phyloP scores from a whole-genome alignment of 2,797 vertebrate genomes.

The Crenichthys baileyi region DNA sequence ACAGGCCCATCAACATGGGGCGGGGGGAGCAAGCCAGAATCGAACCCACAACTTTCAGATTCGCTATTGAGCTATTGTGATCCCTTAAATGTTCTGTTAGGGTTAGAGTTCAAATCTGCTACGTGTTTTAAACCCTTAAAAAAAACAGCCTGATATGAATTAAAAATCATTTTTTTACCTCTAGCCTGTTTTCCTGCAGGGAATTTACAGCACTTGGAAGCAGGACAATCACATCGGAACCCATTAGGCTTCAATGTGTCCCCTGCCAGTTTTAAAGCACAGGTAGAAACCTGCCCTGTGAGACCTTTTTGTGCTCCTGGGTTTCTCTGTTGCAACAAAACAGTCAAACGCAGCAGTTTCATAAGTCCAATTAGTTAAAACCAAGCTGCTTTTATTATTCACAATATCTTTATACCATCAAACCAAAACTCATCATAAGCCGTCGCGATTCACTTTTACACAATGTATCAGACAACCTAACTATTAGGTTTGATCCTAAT shows the following conservation, averaged over 20 bases:
- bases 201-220: not conserved
- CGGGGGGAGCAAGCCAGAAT: too few species aligned
- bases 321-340: constrained; percentile 12
- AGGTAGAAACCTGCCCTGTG: not conserved
- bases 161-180: not conserved
- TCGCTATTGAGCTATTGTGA: too few species aligned
- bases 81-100: too few species aligned
- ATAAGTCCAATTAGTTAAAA: not conserved
- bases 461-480: not conserved
- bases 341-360: not conserved
- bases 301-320: not conserved
- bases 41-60: too few species aligned
- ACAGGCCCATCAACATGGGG: not conserved
- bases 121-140: too few species aligned
- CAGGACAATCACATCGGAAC: not conserved
- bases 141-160: not conserved
- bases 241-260: not conserved
- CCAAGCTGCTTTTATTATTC: not conserved
- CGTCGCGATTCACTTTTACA: not conserved
- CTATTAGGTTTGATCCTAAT: not conserved
- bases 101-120: too few species aligned
- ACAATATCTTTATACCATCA: not conserved
- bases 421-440: not conserved
- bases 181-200: not conserved
- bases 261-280: not conserved